phyloP scores from a whole-genome alignment of 1,140 invertebrate genomes.

The Drosophila burlai region DNA sequence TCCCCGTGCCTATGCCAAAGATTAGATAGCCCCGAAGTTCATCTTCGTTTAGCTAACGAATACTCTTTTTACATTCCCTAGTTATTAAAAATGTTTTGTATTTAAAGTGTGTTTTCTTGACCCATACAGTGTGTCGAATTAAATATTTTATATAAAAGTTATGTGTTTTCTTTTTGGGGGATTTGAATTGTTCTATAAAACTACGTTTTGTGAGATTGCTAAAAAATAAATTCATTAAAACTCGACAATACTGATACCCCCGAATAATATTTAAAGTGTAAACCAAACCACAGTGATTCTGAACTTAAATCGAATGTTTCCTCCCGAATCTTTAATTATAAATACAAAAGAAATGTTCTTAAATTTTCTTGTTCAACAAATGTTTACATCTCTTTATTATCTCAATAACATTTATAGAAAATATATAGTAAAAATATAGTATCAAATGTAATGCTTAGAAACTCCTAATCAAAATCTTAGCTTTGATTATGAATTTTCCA shows the following conservation, averaged over 20 bases:
- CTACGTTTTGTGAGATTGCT: too few species aligned
- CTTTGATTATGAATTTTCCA: slow-evolving; percentile 20
- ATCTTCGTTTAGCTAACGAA: slow-evolving; percentile 53
- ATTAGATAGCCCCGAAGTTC: slow-evolving; percentile 45
- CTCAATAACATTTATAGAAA: slow-evolving; percentile 51
- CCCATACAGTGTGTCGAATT: slow-evolving; percentile 43
- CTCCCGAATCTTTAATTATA: background rate
- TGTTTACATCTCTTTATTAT: slow-evolving; percentile 34
- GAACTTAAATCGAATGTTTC: background rate
- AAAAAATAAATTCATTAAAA: too few species aligned
- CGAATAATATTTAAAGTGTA: too few species aligned
- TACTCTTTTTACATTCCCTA: slow-evolving; percentile 62
- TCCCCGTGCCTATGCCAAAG: slow-evolving; percentile 70
- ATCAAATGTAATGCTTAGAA: slow-evolving; percentile 43
- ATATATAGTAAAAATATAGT: slow-evolving; percentile 36
- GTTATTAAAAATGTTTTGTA: slow-evolving; percentile 36
- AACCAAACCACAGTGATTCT: background rate
- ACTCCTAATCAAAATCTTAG: slow-evolving; percentile 43
- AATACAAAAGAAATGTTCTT: too few species aligned
- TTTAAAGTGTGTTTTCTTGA: slow-evolving; percentile 30
- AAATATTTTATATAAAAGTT: slow-evolving; percentile 54
- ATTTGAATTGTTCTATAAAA: too few species aligned
- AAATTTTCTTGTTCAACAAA: slow-evolving; percentile 6
- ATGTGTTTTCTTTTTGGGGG: background rate
- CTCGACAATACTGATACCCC: too few species aligned